Evolutionary conservation across 1,140 invertebrate genomes (phyloP).

Genomic region (Trachymyrmex cornetzi): DNA sequence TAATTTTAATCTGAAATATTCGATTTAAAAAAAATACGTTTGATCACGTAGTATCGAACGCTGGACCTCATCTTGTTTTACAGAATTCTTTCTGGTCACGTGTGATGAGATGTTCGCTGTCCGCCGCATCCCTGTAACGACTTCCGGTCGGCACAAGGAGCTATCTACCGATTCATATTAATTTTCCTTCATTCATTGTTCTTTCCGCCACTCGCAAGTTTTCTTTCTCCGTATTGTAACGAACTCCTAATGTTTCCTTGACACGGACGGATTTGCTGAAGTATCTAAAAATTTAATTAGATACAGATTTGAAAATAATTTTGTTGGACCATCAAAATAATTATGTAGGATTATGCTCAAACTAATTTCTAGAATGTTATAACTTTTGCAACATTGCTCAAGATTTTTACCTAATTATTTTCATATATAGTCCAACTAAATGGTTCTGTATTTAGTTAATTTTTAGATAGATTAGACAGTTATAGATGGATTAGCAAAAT

Average conservation of each 20-base stretch:
- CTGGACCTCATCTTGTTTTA: neutral
- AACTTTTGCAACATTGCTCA: too few relatives aligned
- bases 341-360: too few relatives aligned
- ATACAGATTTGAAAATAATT: too few relatives aligned
- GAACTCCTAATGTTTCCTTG: neutral
- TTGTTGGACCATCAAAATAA: too few relatives aligned
- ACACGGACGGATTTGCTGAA: neutral
- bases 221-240: slow-evolving; percentile 7
- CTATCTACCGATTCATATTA: slow-evolving; percentile 33
- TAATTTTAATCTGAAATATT: neutral
- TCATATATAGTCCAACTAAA: too few relatives aligned
- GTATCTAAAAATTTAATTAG: too few relatives aligned
- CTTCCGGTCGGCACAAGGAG: slow-evolving; percentile 8
- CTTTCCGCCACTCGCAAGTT: neutral
- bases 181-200: slow-evolving; percentile 2
- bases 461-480: too few relatives aligned
- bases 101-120: neutral
- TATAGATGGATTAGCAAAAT: too few relatives aligned
- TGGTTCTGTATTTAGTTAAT: too few relatives aligned
- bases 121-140: neutral
- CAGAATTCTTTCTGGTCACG: slow-evolving; percentile 36
- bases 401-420: too few relatives aligned
- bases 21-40: neutral
- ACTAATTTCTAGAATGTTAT: too few relatives aligned
- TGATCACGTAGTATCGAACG: neutral